Evolutionary conservation across 2,797 vertebrate species (phyloP), one percentile per base, ranked within the genome.

Genomic region (Sebastiscus albofasciatus): DNA sequence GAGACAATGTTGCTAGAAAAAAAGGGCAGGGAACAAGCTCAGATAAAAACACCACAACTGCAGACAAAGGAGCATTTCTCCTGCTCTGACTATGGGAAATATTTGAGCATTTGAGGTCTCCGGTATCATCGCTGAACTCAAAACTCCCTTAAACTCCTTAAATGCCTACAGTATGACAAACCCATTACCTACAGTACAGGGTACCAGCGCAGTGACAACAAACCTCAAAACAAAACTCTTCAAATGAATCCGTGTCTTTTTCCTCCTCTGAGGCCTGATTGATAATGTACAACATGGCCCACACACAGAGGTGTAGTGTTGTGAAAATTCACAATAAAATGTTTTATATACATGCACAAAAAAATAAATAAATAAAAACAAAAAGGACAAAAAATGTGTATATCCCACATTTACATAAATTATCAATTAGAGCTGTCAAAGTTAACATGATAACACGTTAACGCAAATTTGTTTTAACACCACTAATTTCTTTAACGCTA

Each of bases 61-160:
- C 31, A 33, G 31, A 33, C 58, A 18, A 49, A 56, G 10, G 9
- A 75, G 10, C 2, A n/a, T 33, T 71, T 66, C 54, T 75, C 18
- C 29, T 64, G 22, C 31, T 65, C 56, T 59, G 56, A 52, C 22
- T 33, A 24, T 55, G 8, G 39, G 24, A 72, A 67, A 72, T 60
- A 11, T 77, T 56, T 74, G 5, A 71, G 27, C 55, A 18, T 58
- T 77, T 3, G 8, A 58, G 24, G 56, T 82, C 69, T 82, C 46
- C 3, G 33, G 14, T 58, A 55, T 65, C 27, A 33, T 11, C 55
- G 12, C 69, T 80, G 54, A 73, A 82, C 36, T 49, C 42, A 33
- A 67, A 80, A 55, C 39, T 26, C 10, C 56, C 14, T 66, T 80
- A 22, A 72, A 69, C 31, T 42, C 14, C 5, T 14, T 42, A 42